phyloP scores from a whole-genome alignment of 2,113 vertebrate species.

The Corvus hawaiiensis region DNA sequence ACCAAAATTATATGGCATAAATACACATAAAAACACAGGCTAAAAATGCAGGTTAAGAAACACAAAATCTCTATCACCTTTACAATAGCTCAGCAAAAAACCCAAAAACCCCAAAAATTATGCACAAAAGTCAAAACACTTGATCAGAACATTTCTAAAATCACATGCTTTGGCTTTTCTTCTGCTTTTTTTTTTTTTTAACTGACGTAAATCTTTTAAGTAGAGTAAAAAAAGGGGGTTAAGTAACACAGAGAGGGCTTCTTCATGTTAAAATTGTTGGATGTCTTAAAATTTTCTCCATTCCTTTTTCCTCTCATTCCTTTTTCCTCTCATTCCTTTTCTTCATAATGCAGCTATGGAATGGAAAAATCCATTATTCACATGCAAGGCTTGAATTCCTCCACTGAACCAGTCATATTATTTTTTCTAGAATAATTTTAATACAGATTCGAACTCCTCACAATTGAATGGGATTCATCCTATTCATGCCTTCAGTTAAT shows the following conservation, averaged over 20 bases:
- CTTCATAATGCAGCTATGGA: not conserved
- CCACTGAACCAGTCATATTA: not conserved
- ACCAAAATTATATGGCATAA: not conserved
- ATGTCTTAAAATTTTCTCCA: not conserved
- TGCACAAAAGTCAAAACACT: not conserved
- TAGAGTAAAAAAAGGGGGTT: not conserved
- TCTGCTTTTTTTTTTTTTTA: not conserved
- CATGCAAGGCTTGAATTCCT: not conserved
- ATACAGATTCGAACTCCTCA: not conserved
- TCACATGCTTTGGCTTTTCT: not conserved
- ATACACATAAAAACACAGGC: not conserved
- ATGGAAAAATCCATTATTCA: not conserved
- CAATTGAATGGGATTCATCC: not conserved
- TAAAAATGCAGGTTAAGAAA: not conserved
- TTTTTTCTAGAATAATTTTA: not conserved
- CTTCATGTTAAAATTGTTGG: not conserved
- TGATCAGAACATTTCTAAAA: not conserved
- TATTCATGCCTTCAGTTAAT: not conserved
- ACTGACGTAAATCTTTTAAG: not conserved
- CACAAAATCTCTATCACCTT: not conserved
- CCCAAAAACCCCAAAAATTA: accelerated
- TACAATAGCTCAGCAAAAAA: not conserved
- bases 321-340: not conserved
- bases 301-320: not conserved
- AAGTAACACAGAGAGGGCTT: not conserved